Evolutionary conservation across 2,113 vertebrate species (phyloP), one percentile per base, ranked within the genome.

Genomic region (Natator depressus): DNA sequence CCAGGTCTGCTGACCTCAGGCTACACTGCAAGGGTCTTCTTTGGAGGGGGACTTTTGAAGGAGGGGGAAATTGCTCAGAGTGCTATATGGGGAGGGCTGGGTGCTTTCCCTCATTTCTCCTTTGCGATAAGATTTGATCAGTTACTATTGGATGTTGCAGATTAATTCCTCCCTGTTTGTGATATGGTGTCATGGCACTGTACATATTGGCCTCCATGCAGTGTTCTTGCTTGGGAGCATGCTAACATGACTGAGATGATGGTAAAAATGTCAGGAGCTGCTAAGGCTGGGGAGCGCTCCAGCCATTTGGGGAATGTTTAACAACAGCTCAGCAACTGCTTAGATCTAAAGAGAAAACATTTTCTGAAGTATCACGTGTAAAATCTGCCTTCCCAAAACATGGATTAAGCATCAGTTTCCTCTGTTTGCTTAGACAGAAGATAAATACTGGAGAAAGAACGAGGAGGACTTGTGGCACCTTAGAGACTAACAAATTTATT

Each of bases 401-500:
- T 93, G 92, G 95, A 83, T 96, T 93, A 93, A 82, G 42, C 25
- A 47, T 92, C 92, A 85, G 88, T 27, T 6, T 5, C 92, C 95
- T 96, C 94, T 95, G 92, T 95, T 42, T 5, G 42, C 42, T 97
- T 92, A 53, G 53, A 93, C 83, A 90, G 93, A 80, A 13, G 3
- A 83, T 86, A 96, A 95, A 95, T 94, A 35, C 1, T 46, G 72
- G 22, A 42, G 42, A 42, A 42, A 42, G 42, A 42, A 42, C 42
- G 42, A 42, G n/a, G n/a, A n/a, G 42, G 42, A 42, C 42, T 42
- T 42, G 42, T 42, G 42, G 42, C 42, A 42, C 42, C 42, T 42
- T 42, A 42, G 42, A 42, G 42, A 42, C 42, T 42, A 42, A 42
- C 42, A 42, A 42, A 42, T 42, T 42, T 42, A 42, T 42, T 42